Evolutionary conservation across 2,888 invertebrate genomes (phyloP).

Genomic region (Epirrita christyi): DNA sequence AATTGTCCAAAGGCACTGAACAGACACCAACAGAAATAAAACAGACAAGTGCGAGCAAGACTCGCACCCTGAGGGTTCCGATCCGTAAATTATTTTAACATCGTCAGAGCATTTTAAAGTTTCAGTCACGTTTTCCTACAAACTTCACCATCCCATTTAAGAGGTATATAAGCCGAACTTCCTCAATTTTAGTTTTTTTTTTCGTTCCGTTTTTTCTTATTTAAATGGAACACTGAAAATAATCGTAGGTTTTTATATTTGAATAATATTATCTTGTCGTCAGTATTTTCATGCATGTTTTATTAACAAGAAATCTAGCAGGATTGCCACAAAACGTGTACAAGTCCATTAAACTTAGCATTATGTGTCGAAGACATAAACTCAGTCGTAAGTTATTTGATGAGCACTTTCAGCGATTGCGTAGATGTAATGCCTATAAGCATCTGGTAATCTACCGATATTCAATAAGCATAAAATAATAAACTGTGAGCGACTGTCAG

Average conservation of each 20-base stretch:
- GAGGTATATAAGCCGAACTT: no score
- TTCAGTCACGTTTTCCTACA: no score
- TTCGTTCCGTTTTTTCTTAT: no score
- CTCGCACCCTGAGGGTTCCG: no score
- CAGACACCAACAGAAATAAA: no score
- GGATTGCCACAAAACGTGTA: slow-evolving; percentile 3
- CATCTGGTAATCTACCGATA: slow-evolving; percentile 4
- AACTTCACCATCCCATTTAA: no score
- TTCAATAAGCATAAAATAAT: slow-evolving; percentile 8
- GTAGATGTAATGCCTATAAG: slow-evolving; percentile 6
- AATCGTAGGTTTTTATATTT: neutral
- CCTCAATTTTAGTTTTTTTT: no score
- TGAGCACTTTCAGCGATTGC: slow-evolving; percentile 27
- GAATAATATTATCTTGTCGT: neutral
- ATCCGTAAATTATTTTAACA: no score
- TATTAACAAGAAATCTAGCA: neutral
- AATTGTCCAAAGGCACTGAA: no score
- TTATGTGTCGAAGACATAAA: slow-evolving; percentile 32
- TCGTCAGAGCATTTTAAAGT: no score
- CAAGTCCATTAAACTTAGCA: slow-evolving; percentile 14
- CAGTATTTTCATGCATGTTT: neutral
- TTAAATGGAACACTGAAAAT: no score
- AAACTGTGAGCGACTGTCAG: neutral
- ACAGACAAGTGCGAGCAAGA: no score
- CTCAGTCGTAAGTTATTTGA: slow-evolving; percentile 32